Conservation (phyloP, 2,797 vertebrate genomes). For the Anisognathus igniventris region DNA sequence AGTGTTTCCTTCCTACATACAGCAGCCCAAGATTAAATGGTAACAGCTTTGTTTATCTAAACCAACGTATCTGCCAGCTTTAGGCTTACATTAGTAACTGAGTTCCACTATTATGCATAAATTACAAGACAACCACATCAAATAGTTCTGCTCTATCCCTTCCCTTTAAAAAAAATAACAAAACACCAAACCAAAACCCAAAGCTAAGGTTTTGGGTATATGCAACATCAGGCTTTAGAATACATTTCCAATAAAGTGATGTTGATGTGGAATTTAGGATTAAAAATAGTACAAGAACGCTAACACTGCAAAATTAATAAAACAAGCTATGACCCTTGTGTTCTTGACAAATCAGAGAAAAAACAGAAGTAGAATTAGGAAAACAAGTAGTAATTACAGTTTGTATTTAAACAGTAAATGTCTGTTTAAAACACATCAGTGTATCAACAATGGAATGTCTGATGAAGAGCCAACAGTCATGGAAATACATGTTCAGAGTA, state of each 20-base stretch:
- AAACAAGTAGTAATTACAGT: not conserved
- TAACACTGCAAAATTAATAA: not conserved
- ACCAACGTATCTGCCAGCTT: not conserved
- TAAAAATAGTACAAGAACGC: not conserved
- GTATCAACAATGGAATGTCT: not conserved
- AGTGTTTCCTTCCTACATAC: not conserved
- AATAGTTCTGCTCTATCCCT: not conserved
- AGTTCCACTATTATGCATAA: not conserved
- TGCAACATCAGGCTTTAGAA: not conserved
- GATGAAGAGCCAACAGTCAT: not conserved
- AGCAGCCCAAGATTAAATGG: not conserved
- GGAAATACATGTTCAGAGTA: not conserved
- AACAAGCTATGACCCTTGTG: not conserved
- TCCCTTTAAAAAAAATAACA: not conserved
- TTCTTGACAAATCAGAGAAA: not conserved
- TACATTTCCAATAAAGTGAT: not conserved
- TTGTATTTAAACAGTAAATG: not conserved
- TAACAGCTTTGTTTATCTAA: not conserved
- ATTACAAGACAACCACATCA: not conserved
- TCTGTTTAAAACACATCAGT: not conserved
- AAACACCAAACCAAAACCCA: not conserved
- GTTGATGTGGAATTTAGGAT: not conserved
- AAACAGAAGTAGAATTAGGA: not conserved
- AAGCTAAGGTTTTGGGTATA: not conserved
- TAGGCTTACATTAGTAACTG: not conserved